Conservation (phyloP, 2,888 invertebrate genomes). For the Pachymerium ferrugineum region DNA sequence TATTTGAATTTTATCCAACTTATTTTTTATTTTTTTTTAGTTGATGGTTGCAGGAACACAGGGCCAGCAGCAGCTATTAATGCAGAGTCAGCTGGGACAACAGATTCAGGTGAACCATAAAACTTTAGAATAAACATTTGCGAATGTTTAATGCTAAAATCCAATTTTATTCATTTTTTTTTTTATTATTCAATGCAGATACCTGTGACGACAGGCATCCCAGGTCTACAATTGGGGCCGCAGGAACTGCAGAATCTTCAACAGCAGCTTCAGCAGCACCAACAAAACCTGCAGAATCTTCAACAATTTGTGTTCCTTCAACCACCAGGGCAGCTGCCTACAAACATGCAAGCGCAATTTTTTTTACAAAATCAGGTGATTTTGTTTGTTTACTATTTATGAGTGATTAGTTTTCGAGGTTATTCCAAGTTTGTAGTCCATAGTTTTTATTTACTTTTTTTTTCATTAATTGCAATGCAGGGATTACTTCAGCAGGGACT, state of each 20-base stretch:
- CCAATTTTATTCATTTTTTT: background rate
- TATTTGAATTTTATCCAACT: background rate
- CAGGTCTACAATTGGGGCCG: conserved; percentile 42
- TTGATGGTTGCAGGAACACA: conserved; percentile 46
- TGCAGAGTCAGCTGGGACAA: conserved; percentile 48
- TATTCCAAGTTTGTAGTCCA: background rate
- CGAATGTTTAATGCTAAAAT: background rate
- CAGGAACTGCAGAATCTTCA: conserved; percentile 53
- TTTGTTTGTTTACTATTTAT: too few relatives aligned
- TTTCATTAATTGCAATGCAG: conserved; percentile 29
- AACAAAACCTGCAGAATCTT: conserved; percentile 59
- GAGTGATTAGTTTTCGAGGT: conserved; percentile 33
- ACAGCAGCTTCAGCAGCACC: conserved; percentile 58
- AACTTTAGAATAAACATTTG: too few relatives aligned
- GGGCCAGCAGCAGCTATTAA: conserved; percentile 45
- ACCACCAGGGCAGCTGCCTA: conserved; percentile 53
- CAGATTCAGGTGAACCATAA: conserved; percentile 33
- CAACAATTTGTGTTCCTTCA: conserved; percentile 63
- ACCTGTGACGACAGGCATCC: conserved; percentile 34
- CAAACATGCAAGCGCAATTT: conserved; percentile 62
- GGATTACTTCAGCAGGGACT: conserved; percentile 40
- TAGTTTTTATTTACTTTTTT: background rate
- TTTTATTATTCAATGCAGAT: conserved; percentile 29
- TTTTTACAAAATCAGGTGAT: conserved; percentile 70
- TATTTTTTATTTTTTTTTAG: conserved; percentile 39